A percentile compares a stretch with the other conserved stretches of the same genome.
Conservation (phyloP, 2,113 vertebrate species). For the Catharus fuscescens region DNA sequence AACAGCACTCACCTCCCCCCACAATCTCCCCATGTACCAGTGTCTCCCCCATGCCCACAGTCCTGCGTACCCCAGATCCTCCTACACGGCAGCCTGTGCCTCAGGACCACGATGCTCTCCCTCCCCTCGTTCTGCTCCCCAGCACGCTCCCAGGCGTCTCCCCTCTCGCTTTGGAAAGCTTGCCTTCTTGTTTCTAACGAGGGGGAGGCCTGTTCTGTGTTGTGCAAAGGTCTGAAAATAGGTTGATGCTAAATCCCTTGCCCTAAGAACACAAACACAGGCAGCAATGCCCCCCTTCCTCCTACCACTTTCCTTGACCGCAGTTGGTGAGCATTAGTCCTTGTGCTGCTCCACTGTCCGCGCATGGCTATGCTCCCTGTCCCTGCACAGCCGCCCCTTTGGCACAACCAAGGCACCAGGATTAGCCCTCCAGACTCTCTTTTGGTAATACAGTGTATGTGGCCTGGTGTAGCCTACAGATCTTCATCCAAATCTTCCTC, state of each 20-base stretch:
- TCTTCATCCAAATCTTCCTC: background rate
- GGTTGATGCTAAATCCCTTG: background rate
- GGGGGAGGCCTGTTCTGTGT: background rate
- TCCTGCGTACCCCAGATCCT: background rate
- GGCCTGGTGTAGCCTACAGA: background rate
- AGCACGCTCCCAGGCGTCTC: background rate
- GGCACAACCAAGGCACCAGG: background rate
- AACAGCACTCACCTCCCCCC: conserved; percentile 58
- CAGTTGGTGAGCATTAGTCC: background rate
- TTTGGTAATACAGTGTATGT: background rate
- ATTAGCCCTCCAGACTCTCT: background rate
- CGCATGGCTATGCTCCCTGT: accelerated
- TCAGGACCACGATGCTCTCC: background rate
- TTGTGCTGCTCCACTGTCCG: background rate
- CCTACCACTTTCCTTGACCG: background rate
- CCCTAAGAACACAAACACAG: background rate
- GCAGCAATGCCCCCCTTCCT: background rate
- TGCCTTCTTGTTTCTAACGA: background rate
- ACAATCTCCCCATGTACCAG: conserved; percentile 16
- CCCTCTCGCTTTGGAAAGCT: background rate
- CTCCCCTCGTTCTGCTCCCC: background rate
- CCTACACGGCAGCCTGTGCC: background rate
- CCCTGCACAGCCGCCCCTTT: background rate
- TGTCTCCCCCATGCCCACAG: background rate
- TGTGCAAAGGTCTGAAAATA: background rate